Evolutionary conservation across 2,797 vertebrate genomes (phyloP).

Genomic region (Melanogrammus aeglefinus): DNA sequence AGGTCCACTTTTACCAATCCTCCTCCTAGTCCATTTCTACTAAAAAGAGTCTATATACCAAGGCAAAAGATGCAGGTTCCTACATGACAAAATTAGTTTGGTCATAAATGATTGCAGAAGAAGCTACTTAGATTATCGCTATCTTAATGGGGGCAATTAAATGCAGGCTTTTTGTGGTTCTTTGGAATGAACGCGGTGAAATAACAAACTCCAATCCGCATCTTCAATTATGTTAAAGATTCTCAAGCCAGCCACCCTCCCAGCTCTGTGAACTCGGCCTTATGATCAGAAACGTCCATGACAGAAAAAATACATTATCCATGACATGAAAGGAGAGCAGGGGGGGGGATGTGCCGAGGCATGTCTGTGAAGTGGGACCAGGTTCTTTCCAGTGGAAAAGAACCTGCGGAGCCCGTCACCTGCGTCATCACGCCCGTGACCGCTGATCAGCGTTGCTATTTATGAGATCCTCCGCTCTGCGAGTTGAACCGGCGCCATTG

Average conservation of each 20-base stretch:
- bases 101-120: background rate
- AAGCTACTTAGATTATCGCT: background rate
- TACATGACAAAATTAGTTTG: background rate
- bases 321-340: background rate
- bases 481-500: slow-evolving; percentile 41
- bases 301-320: too few relatives aligned
- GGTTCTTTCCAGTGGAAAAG: slow-evolving; percentile 28
- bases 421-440: slow-evolving; percentile 51
- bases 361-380: background rate
- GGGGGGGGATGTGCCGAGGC: background rate
- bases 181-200: background rate
- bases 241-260: background rate
- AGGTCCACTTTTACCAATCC: too few relatives aligned
- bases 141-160: background rate
- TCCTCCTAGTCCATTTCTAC: too few relatives aligned
- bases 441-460: slow-evolving; percentile 34
- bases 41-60: background rate
- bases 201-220: background rate
- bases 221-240: background rate
- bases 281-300: background rate
- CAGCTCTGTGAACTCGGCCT: background rate
- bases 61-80: background rate
- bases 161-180: background rate
- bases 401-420: slow-evolving; percentile 41
- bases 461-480: slow-evolving; percentile 31